Base-by-base conservation (phyloP, 2,797 vertebrate species). In the Myioborus melanocephalus region DNA sequence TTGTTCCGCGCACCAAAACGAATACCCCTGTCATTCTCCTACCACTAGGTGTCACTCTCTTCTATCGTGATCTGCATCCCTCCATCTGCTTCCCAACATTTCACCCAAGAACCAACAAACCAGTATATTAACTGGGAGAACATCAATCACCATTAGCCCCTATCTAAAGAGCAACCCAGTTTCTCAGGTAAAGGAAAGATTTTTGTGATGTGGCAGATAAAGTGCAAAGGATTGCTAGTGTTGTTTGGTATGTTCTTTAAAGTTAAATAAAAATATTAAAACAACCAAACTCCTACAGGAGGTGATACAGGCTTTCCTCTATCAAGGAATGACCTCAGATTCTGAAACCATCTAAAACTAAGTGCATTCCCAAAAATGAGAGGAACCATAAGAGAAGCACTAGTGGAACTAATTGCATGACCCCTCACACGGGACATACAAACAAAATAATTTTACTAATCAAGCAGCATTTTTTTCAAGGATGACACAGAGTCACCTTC, bases 1-100 rank as follows among this genome's bases (percentile, higher is more conserved):
- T 28, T 69, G 30, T 34, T 64, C n/a, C 3, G 0, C 6, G 53
- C 5, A 8, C 10, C 7, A 34, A 73, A 69, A 83, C 23, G 5
- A 69, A 5, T 19, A 35, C 8, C 12, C 46, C 30, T 56, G 39
- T 47, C 32, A 73, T 23, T 63, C 14, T 69, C 27, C 53, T 59
- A 60, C 95, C 96, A 88, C 76, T 93, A 96, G 95, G 72, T 8
- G 93, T 93, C 96, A 93, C 86, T 66, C 46, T 89, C 35, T 52
- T 77, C 76, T 64, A 47, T 5, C 0, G 0, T 16, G 46, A 93
- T 60, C 41, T 49, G 63, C 19, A 52, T 8, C 41, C 20, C 23
- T 16, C 41, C 23, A 27, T 19, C 13, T 1, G 0, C 37, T 44
- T 52, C 8, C 61, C 46, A 87, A 19, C 16, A n/a, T 23, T 63